Evolutionary conservation across 1,140 invertebrate species (phyloP).

Genomic region (Macrocentrus cingulum): DNA sequence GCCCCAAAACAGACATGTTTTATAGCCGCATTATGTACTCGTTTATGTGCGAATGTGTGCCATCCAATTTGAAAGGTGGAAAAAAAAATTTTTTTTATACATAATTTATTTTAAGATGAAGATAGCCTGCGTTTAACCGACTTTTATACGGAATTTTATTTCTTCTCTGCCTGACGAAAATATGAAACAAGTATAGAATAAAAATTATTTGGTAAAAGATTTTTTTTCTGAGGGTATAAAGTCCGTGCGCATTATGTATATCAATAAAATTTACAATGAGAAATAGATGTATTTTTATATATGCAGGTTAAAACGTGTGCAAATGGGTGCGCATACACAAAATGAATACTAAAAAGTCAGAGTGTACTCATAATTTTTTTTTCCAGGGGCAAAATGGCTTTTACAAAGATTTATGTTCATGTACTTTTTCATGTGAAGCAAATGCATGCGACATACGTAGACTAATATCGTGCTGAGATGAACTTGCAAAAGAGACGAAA

Average conservation of each 20-base stretch:
- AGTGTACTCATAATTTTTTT: slow-evolving; percentile 11
- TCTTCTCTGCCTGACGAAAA: too few relatives aligned
- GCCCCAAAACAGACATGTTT: neutral
- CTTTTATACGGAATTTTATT: too few relatives aligned
- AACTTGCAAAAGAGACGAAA: neutral
- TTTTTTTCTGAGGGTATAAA: too few relatives aligned
- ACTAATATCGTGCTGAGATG: neutral
- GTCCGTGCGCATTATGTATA: too few relatives aligned
- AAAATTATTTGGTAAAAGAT: too few relatives aligned
- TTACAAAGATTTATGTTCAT: neutral
- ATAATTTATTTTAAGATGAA: too few relatives aligned
- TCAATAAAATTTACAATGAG: too few relatives aligned
- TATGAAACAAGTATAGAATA: too few relatives aligned
- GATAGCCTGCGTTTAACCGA: too few relatives aligned
- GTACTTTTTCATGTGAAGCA: slow-evolving; percentile 1
- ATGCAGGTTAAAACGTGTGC: neutral
- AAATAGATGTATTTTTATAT: too few relatives aligned
- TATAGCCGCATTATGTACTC: neutral
- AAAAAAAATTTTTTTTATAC: slow-evolving; percentile 1
- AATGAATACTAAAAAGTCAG: too few relatives aligned
- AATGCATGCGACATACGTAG: neutral
- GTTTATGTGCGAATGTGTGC: neutral
- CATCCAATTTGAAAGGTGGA: neutral
- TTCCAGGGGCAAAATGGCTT: slow-evolving; percentile 8
- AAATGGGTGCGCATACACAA: too few relatives aligned